Evolutionary conservation across 2,797 vertebrate genomes (phyloP).

Genomic region (Enteromius radiatus): DNA sequence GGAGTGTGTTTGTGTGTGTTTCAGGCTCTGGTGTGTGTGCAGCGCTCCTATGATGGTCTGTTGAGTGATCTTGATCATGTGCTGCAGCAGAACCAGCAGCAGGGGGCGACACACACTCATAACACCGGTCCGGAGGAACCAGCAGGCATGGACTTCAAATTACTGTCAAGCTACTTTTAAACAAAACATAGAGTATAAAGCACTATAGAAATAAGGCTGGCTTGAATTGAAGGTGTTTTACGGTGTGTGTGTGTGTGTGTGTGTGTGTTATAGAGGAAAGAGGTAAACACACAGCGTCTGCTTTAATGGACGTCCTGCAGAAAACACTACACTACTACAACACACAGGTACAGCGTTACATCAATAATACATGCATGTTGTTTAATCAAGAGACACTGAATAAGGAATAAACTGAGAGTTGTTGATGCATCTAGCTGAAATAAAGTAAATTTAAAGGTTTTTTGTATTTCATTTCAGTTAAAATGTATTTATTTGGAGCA

Average conservation of each 20-base stretch:
- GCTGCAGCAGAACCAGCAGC: slow-evolving; percentile 49
- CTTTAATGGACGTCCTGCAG: slow-evolving; percentile 43
- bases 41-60: slow-evolving; percentile 65
- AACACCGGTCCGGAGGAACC: slow-evolving; percentile 16
- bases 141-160: background rate
- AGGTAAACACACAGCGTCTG: slow-evolving; percentile 26
- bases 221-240: background rate
- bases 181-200: background rate
- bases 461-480: no score
- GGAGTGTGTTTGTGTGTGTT: slow-evolving; percentile 11
- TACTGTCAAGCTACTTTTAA: background rate
- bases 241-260: slow-evolving; percentile 4
- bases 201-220: background rate
- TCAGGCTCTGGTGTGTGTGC: slow-evolving; percentile 75
- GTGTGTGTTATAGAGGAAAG: background rate
- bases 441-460: no score
- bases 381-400: no score
- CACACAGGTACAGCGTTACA: slow-evolving; percentile 47
- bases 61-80: slow-evolving; percentile 39
- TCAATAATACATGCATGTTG: background rate
- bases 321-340: slow-evolving; percentile 42
- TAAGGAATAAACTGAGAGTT: no score
- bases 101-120: slow-evolving; percentile 67
- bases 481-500: no score
- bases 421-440: no score